Evolutionary conservation across 92 coral and sea anemone genomes (phyloP).

Genomic region (Paragorgia papillata): DNA sequence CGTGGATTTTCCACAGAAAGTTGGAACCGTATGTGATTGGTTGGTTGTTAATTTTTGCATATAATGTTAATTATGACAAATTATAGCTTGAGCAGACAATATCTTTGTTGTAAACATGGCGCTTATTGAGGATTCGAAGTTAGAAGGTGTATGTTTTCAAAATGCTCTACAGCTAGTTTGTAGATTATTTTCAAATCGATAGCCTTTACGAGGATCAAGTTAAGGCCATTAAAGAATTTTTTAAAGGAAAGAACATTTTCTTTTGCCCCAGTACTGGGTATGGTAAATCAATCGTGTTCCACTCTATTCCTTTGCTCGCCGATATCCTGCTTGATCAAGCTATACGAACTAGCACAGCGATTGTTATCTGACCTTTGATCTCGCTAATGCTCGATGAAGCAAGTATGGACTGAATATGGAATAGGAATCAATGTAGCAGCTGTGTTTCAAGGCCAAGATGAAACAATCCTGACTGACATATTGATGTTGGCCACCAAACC

Average conservation of each 20-base stretch:
- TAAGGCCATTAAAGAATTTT: too few species aligned
- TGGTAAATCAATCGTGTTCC: slow-evolving; percentile 74
- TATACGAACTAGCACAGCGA: slow-evolving; percentile 56
- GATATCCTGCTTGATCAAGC: slow-evolving; percentile 55
- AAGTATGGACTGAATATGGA: slow-evolving; percentile 43
- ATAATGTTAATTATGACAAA: not conserved
- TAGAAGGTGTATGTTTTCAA: slow-evolving; percentile 25
- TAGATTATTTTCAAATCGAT: slow-evolving; percentile 55
- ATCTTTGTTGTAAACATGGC: slow-evolving; percentile 30
- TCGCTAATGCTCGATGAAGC: slow-evolving; percentile 76
- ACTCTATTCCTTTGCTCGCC: slow-evolving; percentile 56
- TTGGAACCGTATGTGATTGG: not conserved
- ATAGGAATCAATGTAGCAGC: slow-evolving; percentile 64
- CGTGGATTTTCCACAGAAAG: too few species aligned
- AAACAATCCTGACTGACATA: slow-evolving; percentile 37
- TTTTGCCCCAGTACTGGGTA: slow-evolving; percentile 75
- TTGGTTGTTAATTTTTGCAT: not conserved
- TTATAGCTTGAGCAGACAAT: not conserved
- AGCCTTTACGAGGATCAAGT: too few species aligned
- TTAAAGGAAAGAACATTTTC: too few species aligned
- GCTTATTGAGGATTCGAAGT: slow-evolving; percentile 24
- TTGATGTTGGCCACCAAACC: slow-evolving; percentile 56
- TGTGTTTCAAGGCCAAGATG: too few species aligned
- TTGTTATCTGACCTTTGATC: too few species aligned
- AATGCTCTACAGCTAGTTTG: slow-evolving; percentile 19